Conservation (phyloP, 2,113 vertebrate species). For the Oncorhynchus masou region DNA sequence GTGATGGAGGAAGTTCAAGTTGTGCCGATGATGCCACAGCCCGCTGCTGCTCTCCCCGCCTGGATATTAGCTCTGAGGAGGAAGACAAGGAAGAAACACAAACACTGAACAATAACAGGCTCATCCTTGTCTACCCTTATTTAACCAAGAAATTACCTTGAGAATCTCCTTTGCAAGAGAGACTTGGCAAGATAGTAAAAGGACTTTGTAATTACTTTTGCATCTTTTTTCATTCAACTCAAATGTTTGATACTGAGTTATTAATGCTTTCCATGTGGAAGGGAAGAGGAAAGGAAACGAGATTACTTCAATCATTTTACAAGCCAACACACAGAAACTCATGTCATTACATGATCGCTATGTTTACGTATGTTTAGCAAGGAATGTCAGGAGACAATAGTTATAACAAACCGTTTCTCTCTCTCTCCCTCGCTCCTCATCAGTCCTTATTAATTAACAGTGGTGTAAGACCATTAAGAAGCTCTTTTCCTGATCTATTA, state of each 20-base stretch:
- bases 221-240: background rate
- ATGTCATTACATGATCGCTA: background rate
- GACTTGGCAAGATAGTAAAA: background rate
- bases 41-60: constrained; percentile 39
- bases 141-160: background rate
- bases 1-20: constrained; percentile 6
- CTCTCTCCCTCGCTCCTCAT: too few relatives aligned
- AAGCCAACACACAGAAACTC: background rate
- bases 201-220: background rate
- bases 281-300: background rate
- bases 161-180: background rate
- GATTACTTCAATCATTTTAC: background rate
- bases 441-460: too few relatives aligned
- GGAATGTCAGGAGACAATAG: too few relatives aligned
- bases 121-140: background rate
- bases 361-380: too few relatives aligned
- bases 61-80: constrained; percentile 71
- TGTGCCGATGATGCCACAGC: constrained; percentile 20
- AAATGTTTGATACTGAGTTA: background rate
- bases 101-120: constrained; percentile 17
- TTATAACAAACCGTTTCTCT: too few relatives aligned
- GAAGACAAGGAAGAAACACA: constrained; percentile 49
- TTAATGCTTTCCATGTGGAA: background rate
- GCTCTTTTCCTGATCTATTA: too few relatives aligned
- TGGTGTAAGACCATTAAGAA: too few relatives aligned